Percentiles rank a stretch among this genome's conserved stretches.
phyloP scores from a whole-genome alignment of 2,888 invertebrate species.

The Amblyteles armatorius region DNA sequence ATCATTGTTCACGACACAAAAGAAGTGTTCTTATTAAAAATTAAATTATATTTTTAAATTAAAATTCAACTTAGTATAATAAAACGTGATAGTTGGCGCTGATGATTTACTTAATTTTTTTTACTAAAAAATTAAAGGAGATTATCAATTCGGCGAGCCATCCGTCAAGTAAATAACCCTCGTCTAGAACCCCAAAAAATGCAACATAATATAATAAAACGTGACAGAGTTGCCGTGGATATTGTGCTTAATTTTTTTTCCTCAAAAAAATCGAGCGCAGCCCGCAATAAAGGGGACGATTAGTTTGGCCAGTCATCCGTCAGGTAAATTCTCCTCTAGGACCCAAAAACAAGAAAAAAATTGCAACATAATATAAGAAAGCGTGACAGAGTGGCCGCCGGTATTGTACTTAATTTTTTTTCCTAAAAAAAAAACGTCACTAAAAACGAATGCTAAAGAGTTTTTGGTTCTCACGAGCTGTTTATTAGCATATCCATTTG shows the following conservation, averaged over 20 bases:
- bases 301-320: not conserved
- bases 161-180: not conserved
- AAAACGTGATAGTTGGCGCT: too few relatives aligned
- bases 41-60: too few relatives aligned
- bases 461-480: not conserved
- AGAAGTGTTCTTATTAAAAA: too few relatives aligned
- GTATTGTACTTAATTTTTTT: not conserved
- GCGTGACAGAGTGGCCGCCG: not conserved
- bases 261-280: not conserved
- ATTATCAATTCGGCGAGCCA: not conserved
- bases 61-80: too few relatives aligned
- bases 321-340: not conserved
- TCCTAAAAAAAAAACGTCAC: not conserved
- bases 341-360: not conserved
- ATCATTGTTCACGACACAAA: too few relatives aligned
- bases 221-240: not conserved
- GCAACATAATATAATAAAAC: not conserved
- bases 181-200: not conserved
- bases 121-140: too few relatives aligned
- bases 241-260: not conserved
- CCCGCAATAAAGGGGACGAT: not conserved
- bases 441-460: not conserved
- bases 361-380: not conserved
- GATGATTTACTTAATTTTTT: too few relatives aligned
- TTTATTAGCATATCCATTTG: constrained; percentile 38